Evolutionary conservation across 2,888 invertebrate genomes (phyloP).

Genomic region (Drosophila putrida): DNA sequence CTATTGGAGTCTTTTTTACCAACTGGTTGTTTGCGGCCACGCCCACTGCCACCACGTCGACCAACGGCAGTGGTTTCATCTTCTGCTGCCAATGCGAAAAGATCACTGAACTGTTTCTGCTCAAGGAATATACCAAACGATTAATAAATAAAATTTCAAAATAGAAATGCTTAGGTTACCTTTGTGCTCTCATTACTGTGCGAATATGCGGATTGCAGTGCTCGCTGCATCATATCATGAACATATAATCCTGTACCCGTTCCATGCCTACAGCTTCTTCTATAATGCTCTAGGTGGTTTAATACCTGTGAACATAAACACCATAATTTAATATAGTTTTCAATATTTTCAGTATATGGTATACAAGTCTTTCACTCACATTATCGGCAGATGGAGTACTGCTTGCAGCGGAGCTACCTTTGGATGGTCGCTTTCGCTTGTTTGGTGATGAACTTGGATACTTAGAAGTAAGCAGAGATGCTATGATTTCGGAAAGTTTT

Average conservation of each 20-base stretch:
- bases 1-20: constrained; percentile 86
- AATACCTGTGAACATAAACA: constrained; percentile 88
- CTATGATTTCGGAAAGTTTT: constrained; percentile 93
- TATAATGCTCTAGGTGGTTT: constrained; percentile 96
- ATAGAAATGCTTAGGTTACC: constrained; percentile 82
- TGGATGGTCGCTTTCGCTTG: constrained; percentile 94
- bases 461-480: constrained; percentile 91
- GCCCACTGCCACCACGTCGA: constrained; percentile 88
- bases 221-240: constrained; percentile 95
- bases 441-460: constrained; percentile 95
- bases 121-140: constrained; percentile 42
- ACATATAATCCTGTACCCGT: constrained; percentile 93
- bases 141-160: neutral
- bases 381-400: constrained; percentile 93
- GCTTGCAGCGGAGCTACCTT: constrained; percentile 89
- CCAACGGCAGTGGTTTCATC: constrained; percentile 90
- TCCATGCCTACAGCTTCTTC: constrained; percentile 89
- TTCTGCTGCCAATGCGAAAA: constrained; percentile 95
- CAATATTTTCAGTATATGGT: too few species aligned
- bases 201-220: constrained; percentile 94
- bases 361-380: constrained; percentile 82
- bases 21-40: constrained; percentile 87
- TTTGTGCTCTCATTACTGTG: constrained; percentile 95
- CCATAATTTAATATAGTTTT: neutral
- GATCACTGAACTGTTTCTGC: constrained; percentile 94